Evolutionary conservation across 2,797 vertebrate species (phyloP).

Genomic region (Malacoraja senta): DNA sequence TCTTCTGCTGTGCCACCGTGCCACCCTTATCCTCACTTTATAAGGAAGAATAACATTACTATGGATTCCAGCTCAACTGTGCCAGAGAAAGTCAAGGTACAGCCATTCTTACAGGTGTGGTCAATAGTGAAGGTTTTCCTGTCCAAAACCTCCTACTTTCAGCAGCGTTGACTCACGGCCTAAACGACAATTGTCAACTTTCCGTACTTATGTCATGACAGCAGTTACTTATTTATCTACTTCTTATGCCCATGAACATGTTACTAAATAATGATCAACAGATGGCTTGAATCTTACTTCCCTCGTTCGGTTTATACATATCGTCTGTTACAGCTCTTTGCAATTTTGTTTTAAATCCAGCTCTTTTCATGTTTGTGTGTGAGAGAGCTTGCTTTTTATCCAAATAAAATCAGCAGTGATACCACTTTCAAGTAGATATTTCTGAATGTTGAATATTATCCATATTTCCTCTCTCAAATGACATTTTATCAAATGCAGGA

Average conservation of each 20-base stretch:
- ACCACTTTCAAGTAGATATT: background rate
- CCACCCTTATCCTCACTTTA: background rate
- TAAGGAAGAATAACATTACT: background rate
- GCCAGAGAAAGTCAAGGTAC: background rate
- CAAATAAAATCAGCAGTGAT: background rate
- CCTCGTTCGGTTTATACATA: background rate
- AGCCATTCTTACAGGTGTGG: background rate
- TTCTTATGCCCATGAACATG: background rate
- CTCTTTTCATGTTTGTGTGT: too few species aligned
- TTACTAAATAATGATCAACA: background rate
- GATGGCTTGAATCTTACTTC: slow-evolving; percentile 2
- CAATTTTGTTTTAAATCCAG: background rate
- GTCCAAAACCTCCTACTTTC: background rate
- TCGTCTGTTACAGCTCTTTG: too few species aligned
- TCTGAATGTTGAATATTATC: background rate
- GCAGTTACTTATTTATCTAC: background rate
- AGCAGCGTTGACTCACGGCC: background rate
- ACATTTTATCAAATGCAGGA: too few species aligned
- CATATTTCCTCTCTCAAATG: background rate
- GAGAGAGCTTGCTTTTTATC: too few species aligned
- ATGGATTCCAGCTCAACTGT: background rate
- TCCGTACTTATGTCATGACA: background rate
- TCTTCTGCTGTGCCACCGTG: too few species aligned
- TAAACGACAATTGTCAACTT: background rate
- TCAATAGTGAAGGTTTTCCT: background rate